Conservation (phyloP, 2,797 vertebrate species). For the Cyprinodon diabolis region DNA sequence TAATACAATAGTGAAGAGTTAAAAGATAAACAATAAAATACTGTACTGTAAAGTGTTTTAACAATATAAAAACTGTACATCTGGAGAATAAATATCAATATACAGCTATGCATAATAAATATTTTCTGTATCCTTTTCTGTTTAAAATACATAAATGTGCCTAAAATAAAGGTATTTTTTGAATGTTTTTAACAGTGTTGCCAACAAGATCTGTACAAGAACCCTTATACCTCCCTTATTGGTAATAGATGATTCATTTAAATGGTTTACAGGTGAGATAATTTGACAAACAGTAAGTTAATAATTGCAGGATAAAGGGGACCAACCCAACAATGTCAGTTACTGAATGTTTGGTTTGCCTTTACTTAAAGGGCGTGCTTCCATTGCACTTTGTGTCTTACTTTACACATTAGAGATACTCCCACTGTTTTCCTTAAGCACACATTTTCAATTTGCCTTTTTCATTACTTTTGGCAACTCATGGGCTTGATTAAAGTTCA, state of each 20-base stretch:
- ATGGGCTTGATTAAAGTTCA: background rate
- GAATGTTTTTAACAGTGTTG: background rate
- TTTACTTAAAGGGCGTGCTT: constrained; percentile 46
- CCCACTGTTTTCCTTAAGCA: background rate
- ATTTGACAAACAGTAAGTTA: constrained; percentile 39
- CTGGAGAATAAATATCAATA: too few species aligned
- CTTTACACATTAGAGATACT: background rate
- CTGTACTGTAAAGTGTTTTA: too few species aligned
- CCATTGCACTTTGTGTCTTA: constrained; percentile 44
- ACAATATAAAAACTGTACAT: too few species aligned
- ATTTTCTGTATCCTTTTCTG: too few species aligned
- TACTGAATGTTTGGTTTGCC: constrained; percentile 50
- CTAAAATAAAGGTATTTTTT: background rate
- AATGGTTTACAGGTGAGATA: constrained; percentile 18
- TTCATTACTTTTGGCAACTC: background rate
- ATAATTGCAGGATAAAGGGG: constrained; percentile 42
- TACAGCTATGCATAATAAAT: too few species aligned
- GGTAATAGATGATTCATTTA: constrained; percentile 18
- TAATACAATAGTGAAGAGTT: too few species aligned
- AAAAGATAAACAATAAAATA: too few species aligned
- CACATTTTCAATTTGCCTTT: background rate
- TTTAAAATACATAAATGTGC: background rate
- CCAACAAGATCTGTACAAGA: background rate
- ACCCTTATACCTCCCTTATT: constrained; percentile 1
- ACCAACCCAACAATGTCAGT: constrained; percentile 36